Evolutionary conservation across 2,113 vertebrate genomes (phyloP), one percentile per base, ranked within the genome.

Genomic region (Coryphaenoides rupestris): DNA sequence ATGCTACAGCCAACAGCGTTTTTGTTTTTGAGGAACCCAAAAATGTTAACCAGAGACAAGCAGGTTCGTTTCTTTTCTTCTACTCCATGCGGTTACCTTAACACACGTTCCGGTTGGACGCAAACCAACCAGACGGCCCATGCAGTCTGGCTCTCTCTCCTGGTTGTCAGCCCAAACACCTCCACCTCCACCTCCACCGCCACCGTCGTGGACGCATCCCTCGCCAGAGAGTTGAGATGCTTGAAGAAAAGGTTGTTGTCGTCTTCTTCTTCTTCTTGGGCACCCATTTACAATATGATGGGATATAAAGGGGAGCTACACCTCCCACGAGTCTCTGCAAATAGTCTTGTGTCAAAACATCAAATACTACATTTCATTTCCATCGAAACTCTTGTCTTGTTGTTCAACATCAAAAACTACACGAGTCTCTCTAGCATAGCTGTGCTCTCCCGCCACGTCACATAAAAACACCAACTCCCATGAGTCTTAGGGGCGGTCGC

Each of bases 401-500:
- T n/a, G 47, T 50, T 50, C 47, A 50, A 50, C 47, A 50, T 50
- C 47, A 50, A 50, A 50, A 40, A 40, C 33, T 40, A 13, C 33
- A 40, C 13, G 33, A 40, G 33, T 40, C 33, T 40, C 33, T 40
- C 33, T 40, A 40, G 33, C 33, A 40, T 40, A 40, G 33, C 13
- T 40, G 33, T 40, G 33, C 7, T 40, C 13, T n/a, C n/a, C n/a
- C n/a, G n/a, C n/a, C 24, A 45, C 21, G 58, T 12, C n/a, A 59
- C n/a, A 76, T 78, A 55, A 73, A 80, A 79, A n/a, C 75, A 65
- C 21, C 49, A 59, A 23, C 40, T 74, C 64, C 65, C 57, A 47
- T 64, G 19, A 68, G 52, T 72, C 69, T 54, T 53, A 62, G 21
- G 61, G 21, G 71, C 96, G 92, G 87, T 99, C 96, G 55, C 96